A percentile compares a stretch with the other conserved stretches of the same genome.
These are phyloP conservation scores for Leptonema lineaticorne DNA, from an alignment of 1,140 invertebrate genomes.

Conservation along the genomic window DNA sequence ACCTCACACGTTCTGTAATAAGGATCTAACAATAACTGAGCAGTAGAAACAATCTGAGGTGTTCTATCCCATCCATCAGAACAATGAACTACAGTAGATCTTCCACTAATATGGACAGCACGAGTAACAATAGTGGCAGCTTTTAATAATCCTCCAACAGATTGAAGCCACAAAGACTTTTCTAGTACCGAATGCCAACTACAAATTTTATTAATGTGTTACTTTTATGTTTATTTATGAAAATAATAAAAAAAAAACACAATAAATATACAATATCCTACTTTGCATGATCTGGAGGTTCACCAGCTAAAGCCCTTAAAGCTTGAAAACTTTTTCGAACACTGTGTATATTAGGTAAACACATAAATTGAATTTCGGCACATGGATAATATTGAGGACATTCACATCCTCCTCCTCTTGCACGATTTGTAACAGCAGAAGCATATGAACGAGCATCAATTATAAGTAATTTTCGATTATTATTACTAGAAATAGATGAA, in stretches of 20 bases:
- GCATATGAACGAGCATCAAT: slow-evolving; percentile 94
- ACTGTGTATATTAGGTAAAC: slow-evolving; percentile 93
- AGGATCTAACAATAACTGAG: slow-evolving; percentile 90
- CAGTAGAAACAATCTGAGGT: slow-evolving; percentile 88
- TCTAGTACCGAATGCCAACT: slow-evolving; percentile 89
- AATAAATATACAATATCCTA: slow-evolving; percentile 48
- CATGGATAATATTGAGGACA: slow-evolving; percentile 92
- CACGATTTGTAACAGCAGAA: slow-evolving; percentile 92
- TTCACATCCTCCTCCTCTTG: slow-evolving; percentile 94
- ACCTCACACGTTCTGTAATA: slow-evolving; percentile 91
- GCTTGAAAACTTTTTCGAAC: slow-evolving; percentile 86
- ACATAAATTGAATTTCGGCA: slow-evolving; percentile 96
- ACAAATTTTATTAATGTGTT: slow-evolving; percentile 41
- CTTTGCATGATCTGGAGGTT: slow-evolving; percentile 76
- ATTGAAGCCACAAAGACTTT: slow-evolving; percentile 86
- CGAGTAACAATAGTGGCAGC: slow-evolving; percentile 78
- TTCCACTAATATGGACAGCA: slow-evolving; percentile 77
- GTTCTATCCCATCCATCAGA: slow-evolving; percentile 97
- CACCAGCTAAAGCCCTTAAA: slow-evolving; percentile 72
- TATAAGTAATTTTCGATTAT: slow-evolving; percentile 75
- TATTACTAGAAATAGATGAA: not conserved
- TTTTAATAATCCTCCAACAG: slow-evolving; percentile 80
- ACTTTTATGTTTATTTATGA: not conserved
- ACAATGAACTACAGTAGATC: slow-evolving; percentile 93
- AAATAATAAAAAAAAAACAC: not conserved